phyloP scores from a whole-genome alignment of 2,113 vertebrate genomes.

The Ariopsis seemanni region DNA sequence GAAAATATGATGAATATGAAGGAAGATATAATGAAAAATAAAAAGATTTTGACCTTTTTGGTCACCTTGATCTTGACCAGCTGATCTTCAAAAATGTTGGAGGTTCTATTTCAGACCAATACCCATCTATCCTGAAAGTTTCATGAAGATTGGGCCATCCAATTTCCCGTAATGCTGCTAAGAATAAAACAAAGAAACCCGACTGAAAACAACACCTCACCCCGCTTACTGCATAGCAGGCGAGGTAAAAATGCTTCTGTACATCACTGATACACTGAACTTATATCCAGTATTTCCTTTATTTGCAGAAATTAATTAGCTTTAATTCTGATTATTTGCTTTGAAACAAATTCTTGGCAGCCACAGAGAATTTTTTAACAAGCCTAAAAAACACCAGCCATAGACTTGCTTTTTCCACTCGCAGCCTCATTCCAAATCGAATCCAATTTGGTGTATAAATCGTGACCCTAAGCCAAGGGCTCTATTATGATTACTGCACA shows the following conservation, averaged over 20 bases:
- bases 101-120: too few species aligned
- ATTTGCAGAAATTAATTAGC: neutral
- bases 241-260: neutral
- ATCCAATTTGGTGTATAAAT: neutral
- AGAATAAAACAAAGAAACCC: too few species aligned
- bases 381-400: neutral
- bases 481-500: neutral
- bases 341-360: neutral
- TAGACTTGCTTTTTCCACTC: neutral
- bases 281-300: neutral
- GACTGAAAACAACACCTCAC: too few species aligned
- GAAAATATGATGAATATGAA: too few species aligned
- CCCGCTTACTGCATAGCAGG: too few species aligned
- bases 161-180: too few species aligned
- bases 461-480: neutral
- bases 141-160: too few species aligned
- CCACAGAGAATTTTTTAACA: neutral
- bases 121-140: too few species aligned
- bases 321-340: neutral
- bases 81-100: too few species aligned
- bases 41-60: too few species aligned
- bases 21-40: too few species aligned
- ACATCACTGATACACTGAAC: neutral
- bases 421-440: neutral
- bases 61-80: too few species aligned